Conservation (phyloP, 2,888 invertebrate genomes). For the Eudemis profundana region DNA sequence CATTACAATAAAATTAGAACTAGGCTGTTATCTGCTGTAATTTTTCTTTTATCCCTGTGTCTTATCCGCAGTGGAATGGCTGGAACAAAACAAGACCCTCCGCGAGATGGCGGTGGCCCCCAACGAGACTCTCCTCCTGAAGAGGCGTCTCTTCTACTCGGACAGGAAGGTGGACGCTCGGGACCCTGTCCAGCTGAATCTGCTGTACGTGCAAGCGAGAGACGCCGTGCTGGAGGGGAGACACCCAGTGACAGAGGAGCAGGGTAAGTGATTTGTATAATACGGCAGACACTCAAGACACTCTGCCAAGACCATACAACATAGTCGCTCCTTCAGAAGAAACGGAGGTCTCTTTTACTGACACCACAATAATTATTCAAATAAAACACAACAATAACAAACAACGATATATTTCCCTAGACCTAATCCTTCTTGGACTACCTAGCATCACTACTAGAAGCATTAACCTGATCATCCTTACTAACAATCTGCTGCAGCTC, state of each 20-base stretch:
- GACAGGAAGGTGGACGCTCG: conserved; percentile 99
- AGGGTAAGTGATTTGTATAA: conserved; percentile 81
- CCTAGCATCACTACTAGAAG: conserved; percentile 38
- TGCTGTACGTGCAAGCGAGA: conserved; percentile 98
- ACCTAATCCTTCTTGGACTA: conserved; percentile 1
- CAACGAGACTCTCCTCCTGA: conserved; percentile 94
- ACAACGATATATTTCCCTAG: conserved; percentile 12
- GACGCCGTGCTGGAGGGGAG: conserved; percentile 98
- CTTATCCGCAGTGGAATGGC: conserved; percentile 92
- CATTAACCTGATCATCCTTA: conserved; percentile 53
- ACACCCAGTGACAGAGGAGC: conserved; percentile 97
- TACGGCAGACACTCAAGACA: too few relatives aligned
- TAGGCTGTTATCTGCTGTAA: too few relatives aligned
- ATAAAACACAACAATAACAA: conserved; percentile 1
- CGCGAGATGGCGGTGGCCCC: conserved; percentile 97
- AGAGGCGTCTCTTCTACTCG: conserved; percentile 98
- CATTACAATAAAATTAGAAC: too few relatives aligned
- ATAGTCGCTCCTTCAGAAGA: too few relatives aligned
- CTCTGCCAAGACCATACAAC: too few relatives aligned
- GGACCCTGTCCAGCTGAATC: conserved; percentile 98
- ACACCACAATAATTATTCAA: not conserved
- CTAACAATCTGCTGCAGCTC: conserved; percentile 73
- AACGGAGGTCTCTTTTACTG: too few relatives aligned
- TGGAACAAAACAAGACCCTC: conserved; percentile 97
- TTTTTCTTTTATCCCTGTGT: too few relatives aligned